Conservation (phyloP, 2,113 vertebrate species). For the Rhynchomys soricoides region DNA sequence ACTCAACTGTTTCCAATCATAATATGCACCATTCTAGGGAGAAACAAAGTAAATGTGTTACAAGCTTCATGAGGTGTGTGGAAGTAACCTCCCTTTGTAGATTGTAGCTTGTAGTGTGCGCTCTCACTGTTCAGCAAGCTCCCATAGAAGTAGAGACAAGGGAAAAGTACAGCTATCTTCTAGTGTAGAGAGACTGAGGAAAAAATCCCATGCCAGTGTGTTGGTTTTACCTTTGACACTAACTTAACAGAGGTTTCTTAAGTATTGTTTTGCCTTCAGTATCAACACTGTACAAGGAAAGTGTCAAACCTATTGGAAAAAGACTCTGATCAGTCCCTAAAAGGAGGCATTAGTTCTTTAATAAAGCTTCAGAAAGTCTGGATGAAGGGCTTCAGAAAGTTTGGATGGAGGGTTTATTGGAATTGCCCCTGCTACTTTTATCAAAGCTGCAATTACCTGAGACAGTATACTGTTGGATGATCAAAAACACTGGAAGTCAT, state of each 20-base stretch:
- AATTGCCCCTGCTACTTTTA: neutral
- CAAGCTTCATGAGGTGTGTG: constrained; percentile 83
- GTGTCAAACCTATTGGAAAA: constrained; percentile 56
- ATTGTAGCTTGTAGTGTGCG: constrained; percentile 74
- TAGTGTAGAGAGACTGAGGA: neutral
- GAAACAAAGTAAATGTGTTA: constrained; percentile 82
- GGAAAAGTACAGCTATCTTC: constrained; percentile 27
- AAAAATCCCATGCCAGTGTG: neutral
- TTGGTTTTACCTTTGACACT: constrained; percentile 24
- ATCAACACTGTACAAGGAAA: constrained; percentile 53
- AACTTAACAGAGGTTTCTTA: constrained; percentile 26
- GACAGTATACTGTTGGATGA: neutral
- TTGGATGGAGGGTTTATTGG: neutral
- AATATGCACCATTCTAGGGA: constrained; percentile 59
- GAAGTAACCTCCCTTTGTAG: constrained; percentile 74
- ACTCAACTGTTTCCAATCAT: constrained; percentile 79
- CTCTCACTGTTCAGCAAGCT: constrained; percentile 61
- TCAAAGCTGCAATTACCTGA: neutral
- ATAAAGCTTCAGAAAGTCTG: constrained; percentile 44
- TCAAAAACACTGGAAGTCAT: neutral
- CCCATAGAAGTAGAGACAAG: neutral
- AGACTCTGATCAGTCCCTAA: constrained; percentile 46
- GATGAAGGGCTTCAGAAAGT: neutral
- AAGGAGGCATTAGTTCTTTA: constrained; percentile 33
- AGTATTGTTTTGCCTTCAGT: constrained; percentile 62